Evolutionary conservation across 2,113 vertebrate species (phyloP).

Genomic region (Apaloderma vittatum): DNA sequence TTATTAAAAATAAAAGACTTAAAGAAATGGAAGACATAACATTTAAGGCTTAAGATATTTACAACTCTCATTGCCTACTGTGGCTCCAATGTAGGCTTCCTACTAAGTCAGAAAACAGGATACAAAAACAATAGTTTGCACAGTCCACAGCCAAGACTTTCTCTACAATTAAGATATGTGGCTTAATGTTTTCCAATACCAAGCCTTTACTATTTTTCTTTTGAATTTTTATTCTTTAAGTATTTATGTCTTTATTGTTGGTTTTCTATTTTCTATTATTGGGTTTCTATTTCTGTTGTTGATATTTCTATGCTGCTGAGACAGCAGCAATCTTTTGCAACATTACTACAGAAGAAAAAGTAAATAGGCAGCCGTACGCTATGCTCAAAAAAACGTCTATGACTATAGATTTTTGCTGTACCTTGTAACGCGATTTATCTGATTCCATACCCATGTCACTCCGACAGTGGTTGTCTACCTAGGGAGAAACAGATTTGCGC

Average conservation of each 20-base stretch:
- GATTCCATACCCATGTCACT: neutral
- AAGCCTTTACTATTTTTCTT: neutral
- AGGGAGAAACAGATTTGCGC: neutral
- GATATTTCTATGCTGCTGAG: too few relatives aligned
- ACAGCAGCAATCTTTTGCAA: neutral
- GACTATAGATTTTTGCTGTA: neutral
- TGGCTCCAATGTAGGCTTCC: neutral
- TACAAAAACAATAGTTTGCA: too few relatives aligned
- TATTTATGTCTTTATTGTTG: neutral
- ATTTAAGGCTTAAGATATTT: neutral
- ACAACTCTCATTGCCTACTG: neutral
- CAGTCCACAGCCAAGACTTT: neutral
- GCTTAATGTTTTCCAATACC: neutral
- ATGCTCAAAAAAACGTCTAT: neutral
- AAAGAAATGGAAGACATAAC: neutral
- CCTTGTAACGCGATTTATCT: neutral
- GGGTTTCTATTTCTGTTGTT: too few relatives aligned
- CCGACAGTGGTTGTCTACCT: neutral
- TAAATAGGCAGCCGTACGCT: neutral
- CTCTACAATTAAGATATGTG: neutral
- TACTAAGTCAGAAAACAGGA: neutral
- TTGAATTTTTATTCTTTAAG: neutral
- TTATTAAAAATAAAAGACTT: neutral
- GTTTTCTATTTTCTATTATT: too few relatives aligned
- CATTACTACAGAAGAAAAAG: neutral